These are phyloP conservation scores for Bellardia bayeri DNA, from an alignment of 2,888 invertebrate species.

Conservation along the genomic window DNA sequence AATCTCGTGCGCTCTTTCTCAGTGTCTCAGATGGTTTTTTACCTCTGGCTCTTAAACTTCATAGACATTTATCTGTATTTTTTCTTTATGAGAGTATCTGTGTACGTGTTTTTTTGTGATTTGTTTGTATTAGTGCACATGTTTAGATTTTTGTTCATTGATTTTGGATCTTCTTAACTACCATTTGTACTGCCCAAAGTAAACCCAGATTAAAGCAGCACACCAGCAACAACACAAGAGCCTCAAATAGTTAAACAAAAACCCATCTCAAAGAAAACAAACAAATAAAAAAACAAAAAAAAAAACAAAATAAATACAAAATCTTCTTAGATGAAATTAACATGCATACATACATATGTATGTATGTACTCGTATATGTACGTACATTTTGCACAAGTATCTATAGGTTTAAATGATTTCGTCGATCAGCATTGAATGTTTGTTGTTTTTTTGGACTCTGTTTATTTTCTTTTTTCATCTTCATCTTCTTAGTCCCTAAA, in stretches of 20 bases:
- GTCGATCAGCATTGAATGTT: slow-evolving; percentile 25
- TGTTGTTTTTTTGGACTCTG: slow-evolving; percentile 16
- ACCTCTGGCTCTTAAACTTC: neutral
- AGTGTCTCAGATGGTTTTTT: neutral
- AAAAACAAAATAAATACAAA: slow-evolving; percentile 12
- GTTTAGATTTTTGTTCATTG: neutral
- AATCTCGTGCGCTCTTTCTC: neutral
- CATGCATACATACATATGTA: neutral
- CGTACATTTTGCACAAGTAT: slow-evolving; percentile 17
- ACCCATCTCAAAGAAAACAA: slow-evolving; percentile 32
- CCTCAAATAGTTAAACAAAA: slow-evolving; percentile 41
- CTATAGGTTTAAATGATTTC: slow-evolving; percentile 16
- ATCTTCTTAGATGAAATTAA: slow-evolving; percentile 37
- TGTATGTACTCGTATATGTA: neutral
- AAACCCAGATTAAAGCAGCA: slow-evolving; percentile 7
- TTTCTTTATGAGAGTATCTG: neutral
- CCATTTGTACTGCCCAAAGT: neutral
- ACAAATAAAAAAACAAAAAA: slow-evolving; percentile 38
- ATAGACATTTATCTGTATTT: slow-evolving; percentile 18
- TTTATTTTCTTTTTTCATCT: slow-evolving; percentile 54
- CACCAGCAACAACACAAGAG: slow-evolving; percentile 11
- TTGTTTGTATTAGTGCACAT: slow-evolving; percentile 6
- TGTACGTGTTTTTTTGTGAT: neutral
- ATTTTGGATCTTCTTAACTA: neutral
- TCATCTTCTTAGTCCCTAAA: slow-evolving; percentile 79